These are phyloP conservation scores for Clarias fuscus DNA, from an alignment of 2,797 vertebrate genomes.

Conservation along the genomic window DNA sequence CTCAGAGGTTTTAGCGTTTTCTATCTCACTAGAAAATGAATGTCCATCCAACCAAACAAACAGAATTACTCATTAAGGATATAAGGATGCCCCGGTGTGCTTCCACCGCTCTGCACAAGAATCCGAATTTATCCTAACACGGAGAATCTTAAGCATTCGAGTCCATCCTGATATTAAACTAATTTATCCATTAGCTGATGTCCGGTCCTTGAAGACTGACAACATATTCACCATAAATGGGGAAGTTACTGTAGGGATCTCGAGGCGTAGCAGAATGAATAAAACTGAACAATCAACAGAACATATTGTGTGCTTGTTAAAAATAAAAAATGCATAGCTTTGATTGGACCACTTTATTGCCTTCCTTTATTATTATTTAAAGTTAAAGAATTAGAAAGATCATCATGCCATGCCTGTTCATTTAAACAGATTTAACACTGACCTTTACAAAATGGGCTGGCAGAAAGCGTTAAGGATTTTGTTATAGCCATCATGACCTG, in stretches of 20 bases:
- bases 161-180: conserved; percentile 62
- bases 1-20: conserved; percentile 26
- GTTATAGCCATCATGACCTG: conserved; percentile 14
- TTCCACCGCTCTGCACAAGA: neutral
- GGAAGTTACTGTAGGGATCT: no score
- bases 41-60: conserved; percentile 35
- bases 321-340: no score
- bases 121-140: neutral
- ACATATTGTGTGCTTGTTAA: no score
- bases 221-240: neutral
- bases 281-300: neutral
- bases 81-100: conserved; percentile 21
- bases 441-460: conserved; percentile 49
- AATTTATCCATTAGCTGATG: conserved; percentile 64
- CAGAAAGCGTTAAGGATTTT: conserved; percentile 36
- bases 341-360: neutral
- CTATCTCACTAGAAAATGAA: conserved; percentile 20
- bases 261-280: neutral
- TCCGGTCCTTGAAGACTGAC: conserved; percentile 42
- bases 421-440: conserved; percentile 24
- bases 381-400: conserved; percentile 33
- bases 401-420: conserved; percentile 21
- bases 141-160: conserved; percentile 49
- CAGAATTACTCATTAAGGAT: conserved; percentile 38
- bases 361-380: conserved; percentile 58